phyloP scores from a whole-genome alignment of 2,113 vertebrate genomes.

The Puffinus mauretanicus region DNA sequence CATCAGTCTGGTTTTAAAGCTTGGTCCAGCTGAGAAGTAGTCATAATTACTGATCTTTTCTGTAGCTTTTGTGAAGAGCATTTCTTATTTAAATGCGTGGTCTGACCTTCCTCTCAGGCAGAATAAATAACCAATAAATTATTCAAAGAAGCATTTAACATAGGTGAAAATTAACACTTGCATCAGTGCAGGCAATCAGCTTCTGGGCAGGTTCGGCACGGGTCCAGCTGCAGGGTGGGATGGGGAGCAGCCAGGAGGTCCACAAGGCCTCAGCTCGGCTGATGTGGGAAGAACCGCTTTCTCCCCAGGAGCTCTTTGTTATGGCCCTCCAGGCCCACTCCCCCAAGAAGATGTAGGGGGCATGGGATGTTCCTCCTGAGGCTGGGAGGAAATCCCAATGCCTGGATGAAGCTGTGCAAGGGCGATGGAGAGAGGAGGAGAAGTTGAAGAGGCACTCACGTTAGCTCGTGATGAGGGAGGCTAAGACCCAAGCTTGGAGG shows the following conservation, averaged over 20 bases:
- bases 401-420: neutral
- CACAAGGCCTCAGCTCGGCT: neutral
- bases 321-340: neutral
- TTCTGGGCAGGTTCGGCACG: neutral
- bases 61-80: neutral
- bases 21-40: neutral
- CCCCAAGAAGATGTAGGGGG: neutral
- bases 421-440: neutral
- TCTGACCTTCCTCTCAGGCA: conserved; percentile 54
- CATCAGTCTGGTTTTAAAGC: neutral
- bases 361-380: neutral
- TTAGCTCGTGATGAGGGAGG: accelerated
- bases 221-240: neutral
- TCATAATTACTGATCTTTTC: neutral
- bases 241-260: neutral
- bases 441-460: neutral
- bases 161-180: conserved; percentile 58
- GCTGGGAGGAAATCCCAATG: neutral
- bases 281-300: neutral
- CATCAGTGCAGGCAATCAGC: neutral
- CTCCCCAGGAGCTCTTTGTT: neutral
- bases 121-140: conserved; percentile 67
- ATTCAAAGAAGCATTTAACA: conserved; percentile 58
- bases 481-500: neutral
- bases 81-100: conserved; percentile 58